Base-by-base conservation (phyloP, 1,140 invertebrate species). In the Homalodisca vitripennis region DNA sequence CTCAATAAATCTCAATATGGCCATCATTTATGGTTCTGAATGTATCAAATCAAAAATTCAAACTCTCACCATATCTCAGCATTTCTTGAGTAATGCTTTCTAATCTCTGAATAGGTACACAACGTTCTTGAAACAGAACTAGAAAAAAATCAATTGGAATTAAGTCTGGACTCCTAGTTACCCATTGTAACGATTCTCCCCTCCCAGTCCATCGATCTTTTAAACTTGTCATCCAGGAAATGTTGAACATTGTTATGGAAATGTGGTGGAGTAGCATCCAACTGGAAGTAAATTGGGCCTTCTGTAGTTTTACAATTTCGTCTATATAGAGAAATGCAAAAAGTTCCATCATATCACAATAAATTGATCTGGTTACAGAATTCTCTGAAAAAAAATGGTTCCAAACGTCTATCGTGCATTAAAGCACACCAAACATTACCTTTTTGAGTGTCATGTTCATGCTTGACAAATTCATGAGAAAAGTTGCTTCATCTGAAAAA, bases 351-450 rank as follows among this genome's bases (percentile, higher is more conserved):
- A 55, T 55, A 20, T 55, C 51, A 55, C 6, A 10, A 26, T 55
- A 55, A 12, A 6, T 55, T 20, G 51, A 6, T 12, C 51, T 20
- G 17, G 17, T 55, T n/a, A 26, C 24, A 26, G 51, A 55, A 26
- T 55, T 55, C 6, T 55, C 51, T 55, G 51, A 6, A 55, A 55
- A 55, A 10, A 55, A n/a, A n/a, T n/a, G n/a, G n/a, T n/a, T n/a
- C n/a, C n/a, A n/a, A n/a, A n/a, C n/a, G n/a, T n/a, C n/a, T n/a
- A 55, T 20, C 3, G 51, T 55, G 51, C 51, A 55, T 55, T 55
- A 20, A 55, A 3, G 20, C 51, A 20, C 51, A 55, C 24, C 51
- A 55, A 55, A 12, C 51, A 20, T 20, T 55, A n/a, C n/a, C n/a
- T n/a, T 55, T 55, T 55, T 10, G 51, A 55, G 24, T 6, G 10